Conservation (phyloP, 2,113 vertebrate species). For the Dromas ardeola region DNA sequence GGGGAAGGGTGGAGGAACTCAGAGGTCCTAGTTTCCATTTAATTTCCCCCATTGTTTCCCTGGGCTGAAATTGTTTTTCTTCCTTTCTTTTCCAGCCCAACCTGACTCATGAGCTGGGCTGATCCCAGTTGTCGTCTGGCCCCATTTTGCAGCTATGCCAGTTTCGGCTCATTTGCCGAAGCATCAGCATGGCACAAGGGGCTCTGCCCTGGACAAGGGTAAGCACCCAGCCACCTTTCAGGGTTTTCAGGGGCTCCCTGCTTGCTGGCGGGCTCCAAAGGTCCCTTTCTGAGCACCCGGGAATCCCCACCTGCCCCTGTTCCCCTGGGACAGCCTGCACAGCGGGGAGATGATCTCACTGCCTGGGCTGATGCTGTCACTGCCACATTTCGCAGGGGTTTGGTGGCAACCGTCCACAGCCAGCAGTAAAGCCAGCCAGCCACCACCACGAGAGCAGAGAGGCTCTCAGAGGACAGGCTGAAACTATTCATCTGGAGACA, state of each 20-base stretch:
- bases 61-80: not conserved
- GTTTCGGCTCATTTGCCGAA: not conserved
- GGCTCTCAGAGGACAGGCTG: not conserved
- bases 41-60: not conserved
- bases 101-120: not conserved
- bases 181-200: not conserved
- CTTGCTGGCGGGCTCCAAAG: not conserved
- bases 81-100: not conserved
- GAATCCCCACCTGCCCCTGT: not conserved
- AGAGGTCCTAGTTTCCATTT: not conserved
- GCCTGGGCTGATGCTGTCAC: not conserved
- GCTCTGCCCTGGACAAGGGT: not conserved
- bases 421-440: not conserved
- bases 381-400: not conserved
- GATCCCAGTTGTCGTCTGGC: not conserved
- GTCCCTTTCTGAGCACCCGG: not conserved
- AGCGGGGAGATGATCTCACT: not conserved
- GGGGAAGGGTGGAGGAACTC: not conserved
- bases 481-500: not conserved
- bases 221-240: not conserved
- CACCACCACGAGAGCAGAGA: not conserved
- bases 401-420: rapidly evolving
- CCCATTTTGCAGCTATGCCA: not conserved
- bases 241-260: not conserved
- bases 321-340: not conserved